Percentiles rank a stretch among this genome's conserved stretches.
phyloP scores from a whole-genome alignment of 2,797 vertebrate species.

The Pitangus sulphuratus region DNA sequence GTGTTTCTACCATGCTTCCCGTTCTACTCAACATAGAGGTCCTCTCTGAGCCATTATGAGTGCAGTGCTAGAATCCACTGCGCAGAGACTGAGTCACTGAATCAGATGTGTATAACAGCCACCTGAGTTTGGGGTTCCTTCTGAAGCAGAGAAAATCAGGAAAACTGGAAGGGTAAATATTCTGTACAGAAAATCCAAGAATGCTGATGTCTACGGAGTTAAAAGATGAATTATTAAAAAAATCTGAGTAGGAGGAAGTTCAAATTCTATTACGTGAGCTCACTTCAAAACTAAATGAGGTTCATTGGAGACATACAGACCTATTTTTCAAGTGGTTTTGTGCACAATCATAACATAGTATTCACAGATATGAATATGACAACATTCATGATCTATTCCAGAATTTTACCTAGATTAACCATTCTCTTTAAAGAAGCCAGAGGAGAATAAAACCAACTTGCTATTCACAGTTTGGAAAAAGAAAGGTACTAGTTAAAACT shows the following conservation, averaged over 20 bases:
- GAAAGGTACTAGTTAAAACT: neutral
- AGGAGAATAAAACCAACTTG: neutral
- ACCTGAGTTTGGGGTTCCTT: neutral
- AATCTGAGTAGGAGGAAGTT: neutral
- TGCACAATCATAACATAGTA: neutral
- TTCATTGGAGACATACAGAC: neutral
- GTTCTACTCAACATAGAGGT: neutral
- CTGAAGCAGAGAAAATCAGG: neutral
- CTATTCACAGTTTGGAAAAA: neutral
- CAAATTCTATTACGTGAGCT: neutral
- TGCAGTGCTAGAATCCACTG: neutral
- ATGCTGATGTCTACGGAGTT: neutral
- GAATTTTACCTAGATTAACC: neutral
- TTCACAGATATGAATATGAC: neutral
- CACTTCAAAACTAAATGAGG: neutral
- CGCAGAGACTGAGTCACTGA: neutral
- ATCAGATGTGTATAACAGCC: neutral
- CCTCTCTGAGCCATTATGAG: neutral
- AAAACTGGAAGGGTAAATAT: neutral
- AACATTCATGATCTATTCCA: neutral
- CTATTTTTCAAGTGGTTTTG: neutral
- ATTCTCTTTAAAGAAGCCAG: neutral
- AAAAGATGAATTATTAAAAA: neutral
- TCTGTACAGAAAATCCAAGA: neutral
- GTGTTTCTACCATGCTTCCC: neutral